Evolutionary conservation across 2,888 invertebrate species (phyloP).

Genomic region (Conomelus anceps): DNA sequence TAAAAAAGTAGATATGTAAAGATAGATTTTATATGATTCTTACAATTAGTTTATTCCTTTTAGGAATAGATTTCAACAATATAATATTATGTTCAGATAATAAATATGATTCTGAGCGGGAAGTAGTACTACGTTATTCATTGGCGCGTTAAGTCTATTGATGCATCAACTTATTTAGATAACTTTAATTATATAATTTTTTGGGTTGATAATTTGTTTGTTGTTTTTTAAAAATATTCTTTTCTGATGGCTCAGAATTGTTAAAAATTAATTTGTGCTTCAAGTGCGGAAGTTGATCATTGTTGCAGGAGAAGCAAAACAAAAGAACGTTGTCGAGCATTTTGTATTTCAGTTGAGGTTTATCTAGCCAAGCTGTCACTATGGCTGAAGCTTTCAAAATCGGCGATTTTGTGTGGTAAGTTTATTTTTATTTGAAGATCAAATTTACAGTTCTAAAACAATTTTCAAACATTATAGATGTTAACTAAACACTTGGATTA

Average conservation of each 20-base stretch:
- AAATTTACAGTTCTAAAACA: slow-evolving; percentile 1
- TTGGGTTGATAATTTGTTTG: neutral
- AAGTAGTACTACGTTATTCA: neutral
- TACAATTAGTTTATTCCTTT: neutral
- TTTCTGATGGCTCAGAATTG: neutral
- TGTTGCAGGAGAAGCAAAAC: neutral
- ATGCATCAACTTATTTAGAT: neutral
- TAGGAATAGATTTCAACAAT: neutral
- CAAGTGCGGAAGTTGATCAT: neutral
- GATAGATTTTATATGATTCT: neutral
- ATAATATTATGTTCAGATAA: neutral
- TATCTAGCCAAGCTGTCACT: slow-evolving; percentile 1
- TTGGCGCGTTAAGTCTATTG: neutral
- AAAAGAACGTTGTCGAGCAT: slow-evolving; percentile 4
- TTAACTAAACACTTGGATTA: slow-evolving; percentile 1
- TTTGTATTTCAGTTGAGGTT: slow-evolving; percentile 20
- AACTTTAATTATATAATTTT: neutral
- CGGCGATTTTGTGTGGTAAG: slow-evolving; percentile 65
- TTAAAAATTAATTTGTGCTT: neutral
- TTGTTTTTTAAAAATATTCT: neutral
- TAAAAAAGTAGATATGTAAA: too few relatives aligned
- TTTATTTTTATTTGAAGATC: slow-evolving; percentile 28
- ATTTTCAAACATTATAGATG: slow-evolving; percentile 20
- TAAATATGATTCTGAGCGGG: neutral
- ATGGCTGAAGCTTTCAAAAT: slow-evolving; percentile 56